Evolutionary conservation across 2,113 vertebrate species (phyloP).

Genomic region (Phalacrocorax aristotelis): DNA sequence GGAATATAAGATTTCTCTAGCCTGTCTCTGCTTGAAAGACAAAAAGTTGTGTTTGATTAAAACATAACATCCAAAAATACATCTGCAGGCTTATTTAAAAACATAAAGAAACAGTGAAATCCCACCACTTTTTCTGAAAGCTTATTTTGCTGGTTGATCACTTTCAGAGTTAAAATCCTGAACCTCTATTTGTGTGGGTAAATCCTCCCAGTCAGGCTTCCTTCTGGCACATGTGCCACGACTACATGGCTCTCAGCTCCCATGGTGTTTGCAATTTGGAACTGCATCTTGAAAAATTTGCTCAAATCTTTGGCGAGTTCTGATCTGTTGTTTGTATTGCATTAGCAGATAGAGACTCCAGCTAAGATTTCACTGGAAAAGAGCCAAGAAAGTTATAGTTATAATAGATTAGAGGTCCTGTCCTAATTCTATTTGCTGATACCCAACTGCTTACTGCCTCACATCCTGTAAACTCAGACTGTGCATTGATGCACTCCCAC

Average conservation of each 20-base stretch:
- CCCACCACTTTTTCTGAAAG: background rate
- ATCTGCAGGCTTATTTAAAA: background rate
- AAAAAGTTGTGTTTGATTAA: background rate
- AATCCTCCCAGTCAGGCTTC: background rate
- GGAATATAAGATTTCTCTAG: background rate
- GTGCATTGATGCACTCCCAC: constrained; percentile 32
- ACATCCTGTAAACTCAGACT: constrained; percentile 44
- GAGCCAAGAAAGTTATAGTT: background rate
- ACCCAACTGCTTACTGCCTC: background rate
- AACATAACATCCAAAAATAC: background rate
- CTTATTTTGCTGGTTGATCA: background rate
- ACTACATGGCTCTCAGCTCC: background rate
- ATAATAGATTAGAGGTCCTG: background rate
- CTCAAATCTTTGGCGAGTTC: background rate
- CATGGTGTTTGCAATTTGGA: background rate
- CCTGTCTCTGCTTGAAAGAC: background rate
- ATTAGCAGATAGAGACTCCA: background rate
- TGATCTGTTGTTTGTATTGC: background rate
- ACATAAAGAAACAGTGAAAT: background rate
- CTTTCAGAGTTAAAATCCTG: background rate
- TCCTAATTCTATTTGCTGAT: constrained; percentile 35
- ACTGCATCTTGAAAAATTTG: background rate
- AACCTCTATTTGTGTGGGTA: background rate
- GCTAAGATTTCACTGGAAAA: background rate
- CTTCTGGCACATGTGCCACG: background rate